These are phyloP conservation scores for Passer montanus DNA, from an alignment of 2,113 vertebrate species.

Conservation along the genomic window DNA sequence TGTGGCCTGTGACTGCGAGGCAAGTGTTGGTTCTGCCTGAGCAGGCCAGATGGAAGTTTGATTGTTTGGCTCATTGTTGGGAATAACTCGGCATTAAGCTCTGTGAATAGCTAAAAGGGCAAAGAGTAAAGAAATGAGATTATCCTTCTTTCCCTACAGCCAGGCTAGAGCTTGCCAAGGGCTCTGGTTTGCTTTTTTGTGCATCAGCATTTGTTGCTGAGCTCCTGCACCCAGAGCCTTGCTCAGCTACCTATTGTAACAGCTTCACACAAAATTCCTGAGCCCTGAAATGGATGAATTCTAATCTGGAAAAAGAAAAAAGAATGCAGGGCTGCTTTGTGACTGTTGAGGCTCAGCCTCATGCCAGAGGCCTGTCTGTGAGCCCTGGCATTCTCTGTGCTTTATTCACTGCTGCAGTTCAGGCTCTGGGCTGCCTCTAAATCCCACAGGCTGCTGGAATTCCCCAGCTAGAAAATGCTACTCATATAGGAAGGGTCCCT, in stretches of 20 bases:
- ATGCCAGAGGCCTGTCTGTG: neutral
- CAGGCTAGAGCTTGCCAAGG: neutral
- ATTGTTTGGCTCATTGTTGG: neutral
- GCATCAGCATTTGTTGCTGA: neutral
- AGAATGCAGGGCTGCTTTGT: neutral
- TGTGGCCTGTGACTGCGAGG: neutral
- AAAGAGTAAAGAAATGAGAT: slow-evolving; percentile 32
- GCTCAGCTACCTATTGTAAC: neutral
- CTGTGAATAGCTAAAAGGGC: slow-evolving; percentile 21
- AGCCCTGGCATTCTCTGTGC: neutral
- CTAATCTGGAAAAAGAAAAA: neutral
- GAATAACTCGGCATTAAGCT: neutral
- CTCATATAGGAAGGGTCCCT: neutral
- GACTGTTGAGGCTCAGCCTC: neutral
- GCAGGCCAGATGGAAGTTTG: neutral
- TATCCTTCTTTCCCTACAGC: neutral
- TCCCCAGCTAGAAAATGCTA: neutral
- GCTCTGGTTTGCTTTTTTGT: neutral
- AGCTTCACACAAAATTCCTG: neutral
- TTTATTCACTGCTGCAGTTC: neutral
- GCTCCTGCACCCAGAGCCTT: neutral
- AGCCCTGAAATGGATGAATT: neutral
- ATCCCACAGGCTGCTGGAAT: neutral
- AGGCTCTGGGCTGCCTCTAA: neutral
- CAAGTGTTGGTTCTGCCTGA: neutral